Percentiles rank a stretch among this genome's conserved stretches.
Evolutionary conservation across 1,140 invertebrate genomes (phyloP).

Genomic region (Trialeurodes vaporariorum): DNA sequence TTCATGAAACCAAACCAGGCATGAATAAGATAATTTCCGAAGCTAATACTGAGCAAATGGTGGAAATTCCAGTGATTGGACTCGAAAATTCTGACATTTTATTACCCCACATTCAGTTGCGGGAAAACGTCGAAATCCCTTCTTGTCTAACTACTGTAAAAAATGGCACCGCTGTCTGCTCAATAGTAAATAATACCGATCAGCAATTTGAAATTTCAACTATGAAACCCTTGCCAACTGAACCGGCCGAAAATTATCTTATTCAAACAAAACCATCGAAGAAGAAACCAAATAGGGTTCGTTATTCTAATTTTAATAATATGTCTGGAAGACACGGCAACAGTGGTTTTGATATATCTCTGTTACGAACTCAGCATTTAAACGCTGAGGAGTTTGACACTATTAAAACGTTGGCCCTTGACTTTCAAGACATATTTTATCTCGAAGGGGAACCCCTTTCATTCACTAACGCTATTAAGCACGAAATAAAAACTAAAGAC

Average conservation of each 20-base stretch:
- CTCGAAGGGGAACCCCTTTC: slow-evolving; percentile 5
- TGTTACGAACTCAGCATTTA: not conserved
- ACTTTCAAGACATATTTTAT: slow-evolving; percentile 10
- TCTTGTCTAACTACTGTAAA: no score
- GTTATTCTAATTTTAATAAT: no score
- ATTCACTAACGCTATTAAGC: slow-evolving; percentile 22
- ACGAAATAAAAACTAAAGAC: slow-evolving; percentile 22
- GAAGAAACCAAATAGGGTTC: no score
- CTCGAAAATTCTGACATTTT: not conserved
- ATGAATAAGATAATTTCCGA: not conserved
- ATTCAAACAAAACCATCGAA: no score
- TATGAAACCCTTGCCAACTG: no score
- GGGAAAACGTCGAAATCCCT: no score
- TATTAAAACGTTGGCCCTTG: not conserved
- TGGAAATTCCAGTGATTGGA: not conserved
- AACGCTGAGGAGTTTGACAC: not conserved
- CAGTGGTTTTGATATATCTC: not conserved
- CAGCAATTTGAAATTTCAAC: no score
- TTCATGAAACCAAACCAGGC: not conserved
- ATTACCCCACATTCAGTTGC: not conserved
- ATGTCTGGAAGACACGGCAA: no score
- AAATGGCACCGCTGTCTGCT: no score
- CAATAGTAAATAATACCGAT: no score
- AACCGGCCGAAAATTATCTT: no score
- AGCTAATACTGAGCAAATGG: not conserved